Evolutionary conservation across 2,113 vertebrate genomes (phyloP), one percentile per base, ranked within the genome.

Genomic region (Phalacrocorax aristotelis): DNA sequence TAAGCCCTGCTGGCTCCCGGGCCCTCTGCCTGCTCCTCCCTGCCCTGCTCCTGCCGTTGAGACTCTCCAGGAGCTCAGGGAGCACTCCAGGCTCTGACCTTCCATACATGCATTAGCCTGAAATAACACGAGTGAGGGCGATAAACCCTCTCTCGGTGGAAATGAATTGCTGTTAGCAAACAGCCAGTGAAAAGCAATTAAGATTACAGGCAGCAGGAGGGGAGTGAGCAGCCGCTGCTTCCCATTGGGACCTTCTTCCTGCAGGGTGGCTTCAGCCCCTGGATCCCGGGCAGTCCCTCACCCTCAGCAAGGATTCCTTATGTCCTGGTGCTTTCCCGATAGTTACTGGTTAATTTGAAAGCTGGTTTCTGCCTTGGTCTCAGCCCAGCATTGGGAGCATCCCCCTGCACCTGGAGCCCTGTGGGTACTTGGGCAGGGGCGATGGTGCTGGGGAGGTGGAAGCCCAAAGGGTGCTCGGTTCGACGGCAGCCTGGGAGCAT

Each of bases 61-160:
- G 80, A 20, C 51, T 60, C 89, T 54, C 65, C n/a, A 55, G 76
- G 90, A 61, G 60, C 8, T 0, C 27, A 44, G 71, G 52, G 48
- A 64, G 46, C n/a, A 11, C 80, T 76, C n/a, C 54, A 32, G 83
- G 74, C 34, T 62, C 65, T 74, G 80, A 48, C 58, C 80, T 79
- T 42, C 64, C 38, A 2, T 34, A 11, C 15, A 0, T 7, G n/a
- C 0, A 0, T 62, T 12, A 29, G 36, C 36, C 13, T n/a, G 79
- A 9, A 54, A 30, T 2, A 74, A 29, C 57, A 5, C 0, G 2
- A 62, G 25, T 2, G 19, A 49, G 20, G 10, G 52, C 0, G 44
- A 68, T 52, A 72, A 91, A 66, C 15, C 38, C 51, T 74, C 51
- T 74, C 72, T 81, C 1, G 1, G 40, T 46, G 62, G 82, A 83